A percentile compares a stretch with the other conserved stretches of the same genome.
Conservation (phyloP, 2,113 vertebrate species). For the Phocoena sinus region DNA sequence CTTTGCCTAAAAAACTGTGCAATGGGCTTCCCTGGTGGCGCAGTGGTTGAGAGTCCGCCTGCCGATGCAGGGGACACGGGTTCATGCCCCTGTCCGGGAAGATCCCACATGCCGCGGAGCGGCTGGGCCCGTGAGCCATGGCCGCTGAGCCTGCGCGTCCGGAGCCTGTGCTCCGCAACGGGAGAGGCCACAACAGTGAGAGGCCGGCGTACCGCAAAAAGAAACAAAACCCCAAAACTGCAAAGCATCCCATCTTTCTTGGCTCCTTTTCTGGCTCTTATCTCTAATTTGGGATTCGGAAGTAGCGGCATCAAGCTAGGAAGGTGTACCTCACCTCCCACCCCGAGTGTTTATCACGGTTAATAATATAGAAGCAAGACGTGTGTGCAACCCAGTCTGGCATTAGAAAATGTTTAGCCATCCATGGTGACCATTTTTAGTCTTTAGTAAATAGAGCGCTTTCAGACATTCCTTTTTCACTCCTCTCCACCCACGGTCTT, state of each 20-base stretch:
- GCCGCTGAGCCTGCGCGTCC: no score
- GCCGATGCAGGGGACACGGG: no score
- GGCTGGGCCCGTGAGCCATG: no score
- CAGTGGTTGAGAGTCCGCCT: no score
- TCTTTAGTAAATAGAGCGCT: background rate
- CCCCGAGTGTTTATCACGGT: background rate
- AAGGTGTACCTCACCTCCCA: background rate
- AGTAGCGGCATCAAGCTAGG: background rate
- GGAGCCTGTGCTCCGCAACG: no score
- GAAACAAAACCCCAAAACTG: background rate
- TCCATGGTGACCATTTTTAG: background rate
- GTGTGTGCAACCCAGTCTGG: background rate
- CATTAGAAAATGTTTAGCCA: background rate
- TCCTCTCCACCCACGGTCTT: background rate
- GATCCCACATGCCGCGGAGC: no score
- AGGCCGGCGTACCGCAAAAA: no score
- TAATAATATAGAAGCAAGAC: background rate
- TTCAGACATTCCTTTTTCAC: background rate
- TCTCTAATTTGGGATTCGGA: background rate
- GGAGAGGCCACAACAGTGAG: no score
- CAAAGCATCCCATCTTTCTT: background rate
- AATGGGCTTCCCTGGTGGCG: no score
- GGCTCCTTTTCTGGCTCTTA: background rate
- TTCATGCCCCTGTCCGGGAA: no score
- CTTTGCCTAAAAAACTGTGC: background rate